Evolutionary conservation across 23 tunicate species (phyloP).

Genomic region (Diplosoma virens): DNA sequence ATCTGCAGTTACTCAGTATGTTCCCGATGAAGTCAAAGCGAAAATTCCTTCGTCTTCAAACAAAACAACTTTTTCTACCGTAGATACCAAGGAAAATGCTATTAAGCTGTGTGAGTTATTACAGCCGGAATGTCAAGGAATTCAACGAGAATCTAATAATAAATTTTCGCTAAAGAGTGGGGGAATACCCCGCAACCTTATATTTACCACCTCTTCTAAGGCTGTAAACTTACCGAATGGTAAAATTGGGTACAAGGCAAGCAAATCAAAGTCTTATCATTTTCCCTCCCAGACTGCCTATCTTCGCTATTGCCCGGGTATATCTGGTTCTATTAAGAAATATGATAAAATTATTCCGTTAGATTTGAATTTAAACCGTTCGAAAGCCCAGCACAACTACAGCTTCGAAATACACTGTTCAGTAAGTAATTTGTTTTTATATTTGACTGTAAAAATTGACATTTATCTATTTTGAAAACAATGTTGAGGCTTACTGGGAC

Average conservation of each 20-base stretch:
- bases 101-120: conserved; percentile 52
- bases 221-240: neutral
- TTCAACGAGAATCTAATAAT: conserved; percentile 48
- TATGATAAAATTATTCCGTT: neutral
- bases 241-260: neutral
- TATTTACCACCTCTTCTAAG: conserved; percentile 26
- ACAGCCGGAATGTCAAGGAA: conserved; percentile 62
- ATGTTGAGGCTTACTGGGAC: too few relatives aligned
- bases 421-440: too few relatives aligned
- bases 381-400: conserved; percentile 23
- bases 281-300: conserved; percentile 59
- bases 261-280: conserved; percentile 3
- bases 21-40: neutral
- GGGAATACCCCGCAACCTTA: conserved; percentile 58
- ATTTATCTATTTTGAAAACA: too few relatives aligned
- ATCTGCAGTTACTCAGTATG: neutral
- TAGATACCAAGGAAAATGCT: conserved; percentile 55
- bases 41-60: neutral
- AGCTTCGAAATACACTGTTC: conserved; percentile 54
- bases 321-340: conserved; percentile 13
- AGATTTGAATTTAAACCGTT: neutral
- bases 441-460: too few relatives aligned
- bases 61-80: conserved; percentile 34
- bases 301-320: conserved; percentile 73
- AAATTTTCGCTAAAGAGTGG: conserved; percentile 44